Conservation (phyloP, 2,797 vertebrate genomes). For the Phrynocephalus forsythii region DNA sequence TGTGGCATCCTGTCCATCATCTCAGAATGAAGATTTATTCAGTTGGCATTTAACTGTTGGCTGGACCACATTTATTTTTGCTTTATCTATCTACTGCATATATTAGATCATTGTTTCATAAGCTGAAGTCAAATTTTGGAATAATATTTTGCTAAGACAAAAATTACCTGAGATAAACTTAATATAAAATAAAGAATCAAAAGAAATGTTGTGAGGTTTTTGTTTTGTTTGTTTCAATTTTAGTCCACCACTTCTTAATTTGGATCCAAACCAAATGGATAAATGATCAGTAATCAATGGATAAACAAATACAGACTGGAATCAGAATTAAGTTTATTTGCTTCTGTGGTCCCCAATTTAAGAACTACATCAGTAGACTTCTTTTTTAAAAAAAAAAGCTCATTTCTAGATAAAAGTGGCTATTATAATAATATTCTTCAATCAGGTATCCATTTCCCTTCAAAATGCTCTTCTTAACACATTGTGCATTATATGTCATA, state of each 20-base stretch:
- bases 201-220: too few species aligned
- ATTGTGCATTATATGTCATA: constrained; percentile 55
- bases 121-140: not conserved
- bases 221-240: not conserved
- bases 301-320: not conserved
- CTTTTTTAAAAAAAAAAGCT: constrained; percentile 19
- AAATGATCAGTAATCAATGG: not conserved
- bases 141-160: not conserved
- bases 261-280: too few species aligned
- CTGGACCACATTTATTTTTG: not conserved
- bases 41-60: not conserved
- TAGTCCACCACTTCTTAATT: too few species aligned
- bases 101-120: not conserved
- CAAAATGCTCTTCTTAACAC: constrained; percentile 34
- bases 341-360: not conserved
- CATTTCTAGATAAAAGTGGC: constrained; percentile 29
- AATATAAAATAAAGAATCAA: not conserved
- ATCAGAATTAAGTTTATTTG: constrained; percentile 2
- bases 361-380: constrained; percentile 33
- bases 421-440: constrained; percentile 44
- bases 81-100: not conserved
- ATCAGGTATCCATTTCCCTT: constrained; percentile 30
- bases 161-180: not conserved
- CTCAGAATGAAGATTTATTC: not conserved
- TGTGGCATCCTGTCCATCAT: not conserved